Evolutionary conservation across 2,797 vertebrate genomes (phyloP).

Genomic region (Sparidentex hasta): DNA sequence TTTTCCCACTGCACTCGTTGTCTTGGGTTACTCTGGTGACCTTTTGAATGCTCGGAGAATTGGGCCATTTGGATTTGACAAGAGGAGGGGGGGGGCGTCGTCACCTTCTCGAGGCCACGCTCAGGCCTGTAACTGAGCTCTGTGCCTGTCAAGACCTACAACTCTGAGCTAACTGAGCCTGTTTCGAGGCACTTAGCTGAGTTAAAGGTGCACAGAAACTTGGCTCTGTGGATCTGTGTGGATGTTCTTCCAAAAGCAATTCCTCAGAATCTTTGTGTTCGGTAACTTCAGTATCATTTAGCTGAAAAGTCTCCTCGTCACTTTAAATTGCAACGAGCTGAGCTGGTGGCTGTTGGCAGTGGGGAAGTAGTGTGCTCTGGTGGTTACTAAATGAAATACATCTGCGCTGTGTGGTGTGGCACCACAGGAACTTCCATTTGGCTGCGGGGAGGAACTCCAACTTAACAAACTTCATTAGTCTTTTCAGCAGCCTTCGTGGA

Average conservation of each 20-base stretch:
- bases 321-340: slow-evolving; percentile 21
- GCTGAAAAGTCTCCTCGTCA: slow-evolving; percentile 11
- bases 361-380: slow-evolving; percentile 69
- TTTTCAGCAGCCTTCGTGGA: slow-evolving; percentile 21
- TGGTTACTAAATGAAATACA: slow-evolving; percentile 69
- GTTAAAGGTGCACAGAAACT: slow-evolving; percentile 24
- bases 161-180: slow-evolving; percentile 17
- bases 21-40: slow-evolving; percentile 71
- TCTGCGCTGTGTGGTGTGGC: slow-evolving; percentile 9
- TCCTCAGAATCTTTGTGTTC: slow-evolving; percentile 44
- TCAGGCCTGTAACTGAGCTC: slow-evolving; percentile 4
- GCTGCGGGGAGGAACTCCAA: slow-evolving; percentile 34
- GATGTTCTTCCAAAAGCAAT: slow-evolving; percentile 34
- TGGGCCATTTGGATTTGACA: slow-evolving; percentile 59
- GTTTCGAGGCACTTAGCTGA: slow-evolving; percentile 45
- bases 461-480: slow-evolving; percentile 39
- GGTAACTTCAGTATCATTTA: slow-evolving; percentile 19
- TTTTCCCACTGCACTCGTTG: slow-evolving; percentile 60
- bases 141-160: slow-evolving; percentile 1
- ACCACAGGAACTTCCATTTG: slow-evolving; percentile 38
- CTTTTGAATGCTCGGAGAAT: slow-evolving; percentile 68
- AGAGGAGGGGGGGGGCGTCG: slow-evolving; percentile 32
- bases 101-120: slow-evolving; percentile 4
- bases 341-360: slow-evolving; percentile 6
- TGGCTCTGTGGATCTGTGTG: slow-evolving; percentile 33